A percentile compares a stretch with the other conserved stretches of the same genome.
phyloP scores from a whole-genome alignment of 2,113 vertebrate genomes.

The Cervus canadensis region DNA sequence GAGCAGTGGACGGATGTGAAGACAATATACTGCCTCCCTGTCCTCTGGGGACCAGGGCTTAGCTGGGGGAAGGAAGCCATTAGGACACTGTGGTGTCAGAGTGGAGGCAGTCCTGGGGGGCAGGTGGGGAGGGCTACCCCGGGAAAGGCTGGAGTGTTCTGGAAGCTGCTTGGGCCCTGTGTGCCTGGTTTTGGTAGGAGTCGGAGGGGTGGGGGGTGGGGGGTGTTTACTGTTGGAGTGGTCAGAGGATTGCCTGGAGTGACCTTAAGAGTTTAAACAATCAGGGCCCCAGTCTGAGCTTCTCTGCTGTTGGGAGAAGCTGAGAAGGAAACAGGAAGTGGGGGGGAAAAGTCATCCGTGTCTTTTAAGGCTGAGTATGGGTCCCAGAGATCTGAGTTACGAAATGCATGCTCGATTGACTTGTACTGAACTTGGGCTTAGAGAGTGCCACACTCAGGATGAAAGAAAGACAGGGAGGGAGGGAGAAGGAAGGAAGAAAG shows the following conservation, averaged over 20 bases:
- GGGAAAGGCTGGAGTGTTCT: neutral
- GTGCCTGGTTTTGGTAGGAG: neutral
- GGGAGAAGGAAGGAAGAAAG: neutral
- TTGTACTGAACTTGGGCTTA: too few relatives aligned
- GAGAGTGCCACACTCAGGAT: neutral
- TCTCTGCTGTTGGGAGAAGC: neutral
- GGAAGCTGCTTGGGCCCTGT: neutral
- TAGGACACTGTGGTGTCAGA: neutral
- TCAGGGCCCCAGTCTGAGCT: neutral
- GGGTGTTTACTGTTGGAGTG: neutral
- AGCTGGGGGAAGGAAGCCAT: neutral
- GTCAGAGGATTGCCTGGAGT: neutral
- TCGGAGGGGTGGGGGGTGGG: accelerated
- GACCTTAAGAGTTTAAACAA: neutral
- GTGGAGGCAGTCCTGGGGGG: neutral
- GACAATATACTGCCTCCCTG: neutral
- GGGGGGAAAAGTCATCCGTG: neutral
- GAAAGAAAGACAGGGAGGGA: neutral
- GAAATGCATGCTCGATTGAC: accelerated
- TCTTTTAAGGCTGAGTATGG: accelerated
- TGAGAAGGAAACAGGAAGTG: neutral
- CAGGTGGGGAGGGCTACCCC: neutral
- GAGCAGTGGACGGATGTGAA: neutral
- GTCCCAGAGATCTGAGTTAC: neutral
- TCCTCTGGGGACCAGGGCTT: neutral